These are phyloP conservation scores for Drosophila kohkoa DNA, from an alignment of 1,140 invertebrate species.

Conservation along the genomic window DNA sequence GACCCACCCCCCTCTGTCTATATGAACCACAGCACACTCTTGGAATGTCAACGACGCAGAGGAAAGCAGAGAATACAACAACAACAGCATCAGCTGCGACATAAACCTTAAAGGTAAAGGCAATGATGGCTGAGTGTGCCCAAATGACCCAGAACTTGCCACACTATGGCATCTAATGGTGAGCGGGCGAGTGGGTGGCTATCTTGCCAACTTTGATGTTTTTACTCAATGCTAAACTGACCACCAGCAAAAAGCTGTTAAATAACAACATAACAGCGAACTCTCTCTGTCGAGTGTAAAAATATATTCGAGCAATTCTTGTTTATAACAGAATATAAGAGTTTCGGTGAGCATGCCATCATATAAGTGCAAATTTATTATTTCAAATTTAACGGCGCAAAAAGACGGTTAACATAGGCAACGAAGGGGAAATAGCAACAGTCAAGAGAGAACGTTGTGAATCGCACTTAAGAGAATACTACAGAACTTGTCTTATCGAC, in stretches of 20 bases:
- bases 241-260: conserved; percentile 28
- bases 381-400: not conserved
- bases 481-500: not conserved
- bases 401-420: not conserved
- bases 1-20: not conserved
- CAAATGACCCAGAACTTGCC: conserved; percentile 75
- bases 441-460: not conserved
- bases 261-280: conserved; percentile 9
- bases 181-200: not conserved
- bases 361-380: not conserved
- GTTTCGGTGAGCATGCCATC: not conserved
- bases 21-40: not conserved
- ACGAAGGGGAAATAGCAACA: not conserved
- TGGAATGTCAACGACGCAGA: conserved; percentile 43
- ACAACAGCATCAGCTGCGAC: conserved; percentile 17
- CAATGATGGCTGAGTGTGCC: conserved; percentile 38
- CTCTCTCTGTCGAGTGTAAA: not conserved
- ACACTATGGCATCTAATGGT: conserved; percentile 15
- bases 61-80: conserved; percentile 48
- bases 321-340: conserved; percentile 36
- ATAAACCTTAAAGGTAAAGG: conserved; percentile 44
- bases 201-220: conserved; percentile 32
- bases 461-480: not conserved
- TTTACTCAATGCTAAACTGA: conserved; percentile 47
- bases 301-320: not conserved